These are phyloP conservation scores for Bombyx mori DNA, from an alignment of 1,140 invertebrate genomes.

Conservation along the genomic window DNA sequence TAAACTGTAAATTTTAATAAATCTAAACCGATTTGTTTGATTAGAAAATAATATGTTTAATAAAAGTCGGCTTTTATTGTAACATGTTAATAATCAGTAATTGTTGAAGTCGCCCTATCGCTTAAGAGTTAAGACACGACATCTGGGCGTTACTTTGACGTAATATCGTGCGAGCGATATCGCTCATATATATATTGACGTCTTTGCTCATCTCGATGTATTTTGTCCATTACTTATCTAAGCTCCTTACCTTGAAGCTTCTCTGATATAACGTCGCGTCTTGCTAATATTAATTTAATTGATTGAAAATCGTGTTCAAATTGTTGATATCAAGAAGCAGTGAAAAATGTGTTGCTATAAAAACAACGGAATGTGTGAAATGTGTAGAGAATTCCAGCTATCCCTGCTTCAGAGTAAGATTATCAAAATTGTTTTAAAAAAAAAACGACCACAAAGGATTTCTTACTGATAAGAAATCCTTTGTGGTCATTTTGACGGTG, in stretches of 20 bases:
- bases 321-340: conserved; percentile 12
- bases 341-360: conserved; percentile 63
- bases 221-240: conserved; percentile 65
- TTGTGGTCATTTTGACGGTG: no score
- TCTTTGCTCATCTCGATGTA: conserved; percentile 47
- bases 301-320: not conserved
- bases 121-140: conserved; percentile 57
- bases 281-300: conserved; percentile 17
- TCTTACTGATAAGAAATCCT: no score
- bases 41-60: no score
- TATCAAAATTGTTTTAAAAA: conserved; percentile 3
- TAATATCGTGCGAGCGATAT: conserved; percentile 61
- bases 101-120: conserved; percentile 51
- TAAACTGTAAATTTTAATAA: no score
- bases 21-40: no score
- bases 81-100: conserved; percentile 17
- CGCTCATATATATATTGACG: conserved; percentile 66
- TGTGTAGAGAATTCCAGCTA: conserved; percentile 58
- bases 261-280: conserved; percentile 38
- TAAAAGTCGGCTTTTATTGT: no score
- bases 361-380: conserved; percentile 56
- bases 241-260: conserved; percentile 64
- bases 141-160: conserved; percentile 68
- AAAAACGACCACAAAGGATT: no score
- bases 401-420: conserved; percentile 58